Conservation (phyloP, 2,113 vertebrate genomes). For the Phrynosoma platyrhinos region DNA sequence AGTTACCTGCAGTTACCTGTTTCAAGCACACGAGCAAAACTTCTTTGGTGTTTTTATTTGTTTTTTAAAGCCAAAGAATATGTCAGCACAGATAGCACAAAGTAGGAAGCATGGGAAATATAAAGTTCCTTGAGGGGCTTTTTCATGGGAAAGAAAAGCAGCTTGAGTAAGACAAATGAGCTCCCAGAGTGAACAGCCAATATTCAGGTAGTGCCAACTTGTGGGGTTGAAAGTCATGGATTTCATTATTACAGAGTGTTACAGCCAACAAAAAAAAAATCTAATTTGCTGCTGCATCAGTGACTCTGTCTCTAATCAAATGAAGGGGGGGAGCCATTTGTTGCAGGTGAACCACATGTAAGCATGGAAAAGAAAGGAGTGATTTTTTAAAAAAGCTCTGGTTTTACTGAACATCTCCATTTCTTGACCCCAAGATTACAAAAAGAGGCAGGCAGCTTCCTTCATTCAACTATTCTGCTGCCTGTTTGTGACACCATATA, state of each 20-base stretch:
- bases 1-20: not conserved
- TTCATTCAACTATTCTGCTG: not conserved
- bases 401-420: not conserved
- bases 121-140: not conserved
- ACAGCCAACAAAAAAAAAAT: conserved; percentile 46
- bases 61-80: not conserved
- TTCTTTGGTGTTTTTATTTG: not conserved
- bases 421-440: not conserved
- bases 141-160: conserved; percentile 1
- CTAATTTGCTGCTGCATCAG: conserved; percentile 65
- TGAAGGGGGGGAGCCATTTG: conserved; percentile 55
- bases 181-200: conserved; percentile 5
- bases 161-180: conserved; percentile 43
- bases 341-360: conserved; percentile 49
- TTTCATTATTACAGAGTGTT: conserved; percentile 62
- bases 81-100: not conserved
- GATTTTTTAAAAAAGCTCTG: not conserved
- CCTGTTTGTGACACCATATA: not conserved
- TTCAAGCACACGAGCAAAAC: not conserved
- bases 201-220: conserved; percentile 2
- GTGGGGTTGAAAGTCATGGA: conserved; percentile 60
- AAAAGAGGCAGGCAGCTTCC: not conserved
- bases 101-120: conserved; percentile 4
- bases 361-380: conserved; percentile 23
- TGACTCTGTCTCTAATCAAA: conserved; percentile 68